These are phyloP conservation scores for Acanthornis magna DNA, from an alignment of 2,797 vertebrate genomes.

Conservation along the genomic window DNA sequence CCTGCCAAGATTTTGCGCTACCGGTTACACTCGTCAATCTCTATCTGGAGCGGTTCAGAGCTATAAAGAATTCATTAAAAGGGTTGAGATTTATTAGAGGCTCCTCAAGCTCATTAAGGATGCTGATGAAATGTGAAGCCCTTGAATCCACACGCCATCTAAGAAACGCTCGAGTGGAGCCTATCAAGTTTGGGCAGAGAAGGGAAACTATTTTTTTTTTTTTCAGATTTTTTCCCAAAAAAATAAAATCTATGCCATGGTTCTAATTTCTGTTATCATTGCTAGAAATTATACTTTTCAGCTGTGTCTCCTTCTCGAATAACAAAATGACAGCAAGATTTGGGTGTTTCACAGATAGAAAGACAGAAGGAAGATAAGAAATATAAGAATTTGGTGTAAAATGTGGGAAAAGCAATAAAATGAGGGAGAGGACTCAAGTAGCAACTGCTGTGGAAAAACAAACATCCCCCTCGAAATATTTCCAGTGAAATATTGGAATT, in stretches of 20 bases:
- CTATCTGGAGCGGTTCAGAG: constrained; percentile 69
- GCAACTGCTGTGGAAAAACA: not conserved
- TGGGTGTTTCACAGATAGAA: not conserved
- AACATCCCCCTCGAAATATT: not conserved
- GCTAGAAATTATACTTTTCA: not conserved
- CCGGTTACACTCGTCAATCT: constrained; percentile 74
- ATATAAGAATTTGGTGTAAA: not conserved
- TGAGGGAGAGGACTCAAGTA: not conserved
- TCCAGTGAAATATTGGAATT: not conserved
- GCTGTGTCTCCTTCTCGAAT: not conserved
- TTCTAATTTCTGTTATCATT: not conserved
- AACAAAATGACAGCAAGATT: not conserved
- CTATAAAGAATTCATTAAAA: constrained; percentile 77
- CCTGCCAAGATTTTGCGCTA: constrained; percentile 73
- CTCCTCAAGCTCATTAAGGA: constrained; percentile 45
- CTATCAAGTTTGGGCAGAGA: not conserved
- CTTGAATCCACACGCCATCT: constrained; percentile 9
- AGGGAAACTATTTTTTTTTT: fast-evolving
- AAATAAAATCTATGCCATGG: not conserved
- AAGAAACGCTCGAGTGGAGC: not conserved
- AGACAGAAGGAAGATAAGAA: not conserved
- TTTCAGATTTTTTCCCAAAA: fast-evolving
- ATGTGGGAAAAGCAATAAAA: not conserved
- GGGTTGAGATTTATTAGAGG: constrained; percentile 67
- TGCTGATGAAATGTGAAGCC: constrained; percentile 39